A percentile compares a stretch with the other conserved stretches of the same genome.
Evolutionary conservation across 2,113 vertebrate species (phyloP).

Genomic region (Cnemophilus loriae): DNA sequence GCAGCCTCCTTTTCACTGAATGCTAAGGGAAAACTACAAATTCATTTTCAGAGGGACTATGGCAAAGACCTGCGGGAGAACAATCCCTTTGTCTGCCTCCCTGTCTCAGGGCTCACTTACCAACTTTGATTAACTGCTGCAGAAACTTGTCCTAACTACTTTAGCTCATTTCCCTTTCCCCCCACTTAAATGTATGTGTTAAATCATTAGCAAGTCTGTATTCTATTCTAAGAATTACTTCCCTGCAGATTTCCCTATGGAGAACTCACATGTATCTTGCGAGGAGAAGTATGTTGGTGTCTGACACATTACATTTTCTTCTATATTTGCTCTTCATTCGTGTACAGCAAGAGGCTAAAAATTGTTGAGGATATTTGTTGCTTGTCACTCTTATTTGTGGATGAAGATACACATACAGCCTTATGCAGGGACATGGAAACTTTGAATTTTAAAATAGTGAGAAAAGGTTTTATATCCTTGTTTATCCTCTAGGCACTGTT

Average conservation of each 20-base stretch:
- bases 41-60: neutral
- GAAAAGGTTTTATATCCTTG: conserved; percentile 31
- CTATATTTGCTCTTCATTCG: neutral
- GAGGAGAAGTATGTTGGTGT: neutral
- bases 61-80: neutral
- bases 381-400: conserved; percentile 11
- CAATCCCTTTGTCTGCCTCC: neutral
- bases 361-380: conserved; percentile 35
- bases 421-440: conserved; percentile 1
- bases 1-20: neutral
- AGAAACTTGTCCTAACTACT: neutral
- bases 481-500: conserved; percentile 36
- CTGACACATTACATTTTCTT: conserved; percentile 17
- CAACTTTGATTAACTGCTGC: neutral
- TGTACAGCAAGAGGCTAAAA: conserved; percentile 4
- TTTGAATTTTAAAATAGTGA: conserved; percentile 41
- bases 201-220: neutral
- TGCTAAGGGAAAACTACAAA: neutral
- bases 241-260: neutral
- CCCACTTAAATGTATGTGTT: neutral
- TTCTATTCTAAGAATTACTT: neutral
- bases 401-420: neutral
- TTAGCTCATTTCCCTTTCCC: neutral
- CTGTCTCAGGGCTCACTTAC: neutral
- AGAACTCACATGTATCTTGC: neutral